Percentiles rank a stretch among this genome's conserved stretches.
phyloP scores from a whole-genome alignment of 2,113 vertebrate genomes.

The Fulmarus glacialis region DNA sequence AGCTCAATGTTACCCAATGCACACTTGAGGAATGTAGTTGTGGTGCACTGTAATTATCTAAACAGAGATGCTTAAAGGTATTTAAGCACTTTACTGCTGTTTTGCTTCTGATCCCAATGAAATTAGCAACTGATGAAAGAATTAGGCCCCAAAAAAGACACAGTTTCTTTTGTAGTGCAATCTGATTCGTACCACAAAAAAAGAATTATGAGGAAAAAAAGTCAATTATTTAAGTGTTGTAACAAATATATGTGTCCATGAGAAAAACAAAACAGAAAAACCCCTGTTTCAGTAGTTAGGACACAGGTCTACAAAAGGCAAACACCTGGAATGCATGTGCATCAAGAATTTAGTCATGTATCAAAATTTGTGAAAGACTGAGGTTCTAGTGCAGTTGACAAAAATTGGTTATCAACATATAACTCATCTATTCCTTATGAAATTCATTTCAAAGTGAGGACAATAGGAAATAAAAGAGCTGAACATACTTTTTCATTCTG shows the following conservation, averaged over 20 bases:
- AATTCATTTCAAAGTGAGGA: not conserved
- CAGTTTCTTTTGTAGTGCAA: not conserved
- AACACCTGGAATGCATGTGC: not conserved
- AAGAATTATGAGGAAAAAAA: not conserved
- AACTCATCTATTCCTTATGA: not conserved
- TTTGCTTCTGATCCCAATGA: not conserved
- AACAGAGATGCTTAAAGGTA: not conserved
- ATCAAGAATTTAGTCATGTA: not conserved
- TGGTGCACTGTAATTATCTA: not conserved
- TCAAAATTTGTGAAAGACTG: not conserved
- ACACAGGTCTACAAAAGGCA: not conserved
- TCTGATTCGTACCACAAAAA: not conserved
- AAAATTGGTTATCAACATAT: not conserved
- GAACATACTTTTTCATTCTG: not conserved
- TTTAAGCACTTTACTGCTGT: not conserved
- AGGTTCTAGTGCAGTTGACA: not conserved
- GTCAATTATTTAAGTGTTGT: rapidly evolving
- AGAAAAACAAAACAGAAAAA: not conserved
- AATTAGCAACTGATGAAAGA: not conserved
- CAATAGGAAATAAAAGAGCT: not conserved
- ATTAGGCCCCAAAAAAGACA: not conserved
- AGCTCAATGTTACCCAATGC: not conserved
- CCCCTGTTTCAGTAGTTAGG: not conserved
- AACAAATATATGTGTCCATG: not conserved
- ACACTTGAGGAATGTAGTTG: not conserved